Evolutionary conservation across 2,113 vertebrate species (phyloP).

Genomic region (Crotalus tigris): DNA sequence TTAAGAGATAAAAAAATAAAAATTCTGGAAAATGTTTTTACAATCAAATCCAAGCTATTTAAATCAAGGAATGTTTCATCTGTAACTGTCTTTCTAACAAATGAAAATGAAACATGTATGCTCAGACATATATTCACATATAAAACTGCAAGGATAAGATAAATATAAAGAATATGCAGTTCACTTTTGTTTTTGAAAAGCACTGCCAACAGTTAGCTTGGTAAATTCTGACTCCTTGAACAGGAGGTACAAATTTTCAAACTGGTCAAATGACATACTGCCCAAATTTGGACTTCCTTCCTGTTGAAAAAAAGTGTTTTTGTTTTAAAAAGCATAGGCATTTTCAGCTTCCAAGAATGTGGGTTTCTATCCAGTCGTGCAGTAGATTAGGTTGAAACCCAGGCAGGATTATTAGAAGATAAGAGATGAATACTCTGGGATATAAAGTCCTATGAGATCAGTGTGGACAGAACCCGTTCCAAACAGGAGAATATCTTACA

Average conservation of each 20-base stretch:
- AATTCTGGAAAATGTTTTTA: not conserved
- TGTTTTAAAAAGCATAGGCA: not conserved
- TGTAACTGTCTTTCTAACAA: not conserved
- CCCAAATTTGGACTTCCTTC: not conserved
- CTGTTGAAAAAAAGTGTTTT: not conserved
- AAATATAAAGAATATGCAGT: not conserved
- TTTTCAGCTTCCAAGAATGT: not conserved
- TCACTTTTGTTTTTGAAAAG: not conserved
- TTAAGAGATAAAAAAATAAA: not conserved
- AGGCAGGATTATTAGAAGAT: not conserved
- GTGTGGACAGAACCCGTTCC: not conserved
- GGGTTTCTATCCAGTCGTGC: not conserved
- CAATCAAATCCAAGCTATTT: not conserved
- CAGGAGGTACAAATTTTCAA: not conserved
- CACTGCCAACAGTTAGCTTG: not conserved
- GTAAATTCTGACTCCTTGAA: not conserved
- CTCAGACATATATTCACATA: not conserved
- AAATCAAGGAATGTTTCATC: not conserved
- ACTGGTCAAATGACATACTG: not conserved
- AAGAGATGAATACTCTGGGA: not conserved
- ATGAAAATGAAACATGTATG: not conserved
- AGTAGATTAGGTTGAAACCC: not conserved
- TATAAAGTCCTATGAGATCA: not conserved
- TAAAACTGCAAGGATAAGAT: not conserved
- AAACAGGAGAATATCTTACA: not conserved